A percentile compares a stretch with the other conserved stretches of the same genome.
Evolutionary conservation across 2,113 vertebrate genomes (phyloP).

Genomic region (Tachysurus fulvidraco): DNA sequence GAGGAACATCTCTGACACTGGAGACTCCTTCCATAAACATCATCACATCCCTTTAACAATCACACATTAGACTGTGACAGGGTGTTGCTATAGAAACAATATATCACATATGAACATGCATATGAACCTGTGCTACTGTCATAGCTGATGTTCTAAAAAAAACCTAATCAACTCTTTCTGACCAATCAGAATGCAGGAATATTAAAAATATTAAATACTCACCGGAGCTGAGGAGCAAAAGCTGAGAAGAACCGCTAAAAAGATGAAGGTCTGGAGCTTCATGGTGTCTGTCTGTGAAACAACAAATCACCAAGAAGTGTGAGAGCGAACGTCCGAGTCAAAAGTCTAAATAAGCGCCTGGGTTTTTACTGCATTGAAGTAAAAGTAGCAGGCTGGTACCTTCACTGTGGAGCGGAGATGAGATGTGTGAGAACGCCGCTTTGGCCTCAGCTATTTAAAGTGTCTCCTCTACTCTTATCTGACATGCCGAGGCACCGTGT

Average conservation of each 20-base stretch:
- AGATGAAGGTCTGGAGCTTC: slow-evolving; percentile 37
- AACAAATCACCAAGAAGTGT: background rate
- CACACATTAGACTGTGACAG: background rate
- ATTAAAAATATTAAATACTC: background rate
- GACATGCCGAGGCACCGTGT: background rate
- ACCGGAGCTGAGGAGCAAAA: slow-evolving; percentile 43
- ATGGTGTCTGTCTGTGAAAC: slow-evolving; percentile 38
- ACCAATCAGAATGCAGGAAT: background rate
- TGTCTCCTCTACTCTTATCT: background rate
- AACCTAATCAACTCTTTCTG: background rate
- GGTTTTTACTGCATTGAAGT: background rate
- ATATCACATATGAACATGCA: background rate
- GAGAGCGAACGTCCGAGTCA: background rate
- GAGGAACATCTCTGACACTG: background rate
- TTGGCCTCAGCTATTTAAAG: slow-evolving; percentile 28
- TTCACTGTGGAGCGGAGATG: background rate
- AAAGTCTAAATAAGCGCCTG: background rate
- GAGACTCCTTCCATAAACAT: background rate
- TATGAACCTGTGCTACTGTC: background rate
- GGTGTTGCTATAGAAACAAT: background rate
- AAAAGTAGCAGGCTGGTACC: background rate
- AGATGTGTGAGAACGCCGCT: background rate
- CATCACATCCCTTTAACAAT: background rate
- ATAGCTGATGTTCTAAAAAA: background rate
- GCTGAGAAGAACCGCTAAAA: slow-evolving; percentile 35